phyloP scores from a whole-genome alignment of 2,113 vertebrate species.

The Prochilodus magdalenae region DNA sequence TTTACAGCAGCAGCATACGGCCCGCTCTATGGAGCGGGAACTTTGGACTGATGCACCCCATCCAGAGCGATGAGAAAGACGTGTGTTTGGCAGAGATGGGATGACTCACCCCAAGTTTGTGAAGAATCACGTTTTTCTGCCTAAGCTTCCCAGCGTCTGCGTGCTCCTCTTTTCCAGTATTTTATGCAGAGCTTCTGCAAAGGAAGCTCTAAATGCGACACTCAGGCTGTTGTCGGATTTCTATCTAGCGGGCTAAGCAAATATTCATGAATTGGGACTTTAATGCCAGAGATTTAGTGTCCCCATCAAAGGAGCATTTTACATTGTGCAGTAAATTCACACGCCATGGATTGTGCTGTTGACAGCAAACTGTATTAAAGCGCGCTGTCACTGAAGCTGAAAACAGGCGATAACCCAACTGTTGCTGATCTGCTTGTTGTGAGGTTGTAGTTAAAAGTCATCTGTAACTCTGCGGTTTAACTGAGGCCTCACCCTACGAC shows the following conservation, averaged over 20 bases:
- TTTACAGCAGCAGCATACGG: conserved; percentile 49
- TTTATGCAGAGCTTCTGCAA: conserved; percentile 59
- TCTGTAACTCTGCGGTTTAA: not conserved
- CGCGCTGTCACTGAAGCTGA: not conserved
- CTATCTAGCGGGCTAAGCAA: conserved; percentile 29
- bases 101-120: not conserved
- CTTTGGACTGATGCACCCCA: conserved; percentile 1
- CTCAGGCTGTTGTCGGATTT: conserved; percentile 13
- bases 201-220: conserved; percentile 59
- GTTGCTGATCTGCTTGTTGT: not conserved
- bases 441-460: not conserved
- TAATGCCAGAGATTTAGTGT: conserved; percentile 8
- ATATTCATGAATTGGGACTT: conserved; percentile 46
- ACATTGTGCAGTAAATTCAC: conserved; percentile 15
- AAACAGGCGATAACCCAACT: not conserved
- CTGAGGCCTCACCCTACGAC: not conserved
- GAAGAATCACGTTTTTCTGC: conserved; percentile 16
- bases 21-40: not conserved
- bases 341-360: conserved; percentile 18
- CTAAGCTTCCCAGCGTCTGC: not conserved
- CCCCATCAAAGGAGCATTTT: conserved; percentile 28
- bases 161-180: conserved; percentile 40
- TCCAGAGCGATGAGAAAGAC: not conserved
- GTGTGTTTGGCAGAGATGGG: not conserved
- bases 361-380: conserved; percentile 15